Conservation (phyloP, 2,888 invertebrate genomes). For the Drepana falcataria region DNA sequence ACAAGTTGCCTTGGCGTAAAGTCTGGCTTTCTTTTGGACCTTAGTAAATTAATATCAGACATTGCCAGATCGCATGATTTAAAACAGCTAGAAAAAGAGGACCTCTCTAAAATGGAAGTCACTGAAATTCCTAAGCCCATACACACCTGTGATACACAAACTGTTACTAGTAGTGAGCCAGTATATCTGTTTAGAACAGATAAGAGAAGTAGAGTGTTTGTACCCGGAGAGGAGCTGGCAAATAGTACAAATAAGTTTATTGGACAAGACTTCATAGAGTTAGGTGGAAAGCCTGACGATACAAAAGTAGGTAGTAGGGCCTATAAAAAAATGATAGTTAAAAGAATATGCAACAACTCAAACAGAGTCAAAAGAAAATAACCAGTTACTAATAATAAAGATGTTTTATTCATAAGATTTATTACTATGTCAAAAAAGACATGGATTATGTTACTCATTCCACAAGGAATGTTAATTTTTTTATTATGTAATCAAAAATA, state of each 20-base stretch:
- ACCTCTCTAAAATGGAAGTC: slow-evolving; percentile 14
- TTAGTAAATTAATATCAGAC: slow-evolving; percentile 29
- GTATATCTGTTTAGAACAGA: slow-evolving; percentile 53
- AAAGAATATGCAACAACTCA: slow-evolving; percentile 59
- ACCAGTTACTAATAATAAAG: slow-evolving; percentile 32
- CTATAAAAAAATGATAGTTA: slow-evolving; percentile 62
- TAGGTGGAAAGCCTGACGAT: slow-evolving; percentile 31
- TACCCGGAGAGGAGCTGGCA: slow-evolving; percentile 28
- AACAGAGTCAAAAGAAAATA: slow-evolving; percentile 53
- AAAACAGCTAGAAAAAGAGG: slow-evolving; percentile 9
- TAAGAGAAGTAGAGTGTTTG: slow-evolving; percentile 56
- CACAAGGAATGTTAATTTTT: slow-evolving; percentile 47
- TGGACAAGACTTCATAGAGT: slow-evolving; percentile 57
- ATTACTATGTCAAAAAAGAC: slow-evolving; percentile 69
- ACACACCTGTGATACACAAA: neutral
- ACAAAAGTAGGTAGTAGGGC: slow-evolving; percentile 24
- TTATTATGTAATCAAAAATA: slow-evolving; percentile 40
- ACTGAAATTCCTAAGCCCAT: neutral
- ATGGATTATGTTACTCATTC: slow-evolving; percentile 56
- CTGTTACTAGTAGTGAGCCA: slow-evolving; percentile 1
- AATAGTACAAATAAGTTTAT: slow-evolving; percentile 31
- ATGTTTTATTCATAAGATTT: slow-evolving; percentile 47
- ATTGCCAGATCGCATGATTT: slow-evolving; percentile 32
- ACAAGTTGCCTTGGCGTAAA: slow-evolving; percentile 63
- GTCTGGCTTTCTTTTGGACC: slow-evolving; percentile 30